Conservation (phyloP, 2,113 vertebrate genomes). For the Dicaeum eximium region DNA sequence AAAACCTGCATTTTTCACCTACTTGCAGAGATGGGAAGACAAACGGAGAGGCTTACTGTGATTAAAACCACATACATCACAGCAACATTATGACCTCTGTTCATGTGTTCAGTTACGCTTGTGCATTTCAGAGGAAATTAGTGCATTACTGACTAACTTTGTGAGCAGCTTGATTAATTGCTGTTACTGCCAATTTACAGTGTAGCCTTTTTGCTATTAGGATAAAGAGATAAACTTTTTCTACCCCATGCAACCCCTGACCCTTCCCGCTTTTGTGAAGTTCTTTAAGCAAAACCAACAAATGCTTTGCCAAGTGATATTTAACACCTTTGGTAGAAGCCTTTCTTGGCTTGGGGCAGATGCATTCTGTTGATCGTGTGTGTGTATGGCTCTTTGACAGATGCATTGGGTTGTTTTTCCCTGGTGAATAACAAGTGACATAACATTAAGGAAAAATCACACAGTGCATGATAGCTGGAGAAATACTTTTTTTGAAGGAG, state of each 20-base stretch:
- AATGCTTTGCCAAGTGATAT: neutral
- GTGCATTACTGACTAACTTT: neutral
- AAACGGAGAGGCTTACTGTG: neutral
- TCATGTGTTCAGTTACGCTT: neutral
- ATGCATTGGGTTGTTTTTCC: neutral
- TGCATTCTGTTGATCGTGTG: neutral
- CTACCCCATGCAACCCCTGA: accelerated
- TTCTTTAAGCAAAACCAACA: conserved; percentile 6
- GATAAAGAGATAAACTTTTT: neutral
- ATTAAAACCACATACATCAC: neutral
- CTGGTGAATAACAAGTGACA: neutral
- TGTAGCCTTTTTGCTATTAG: neutral
- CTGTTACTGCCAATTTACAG: neutral
- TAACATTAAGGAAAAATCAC: neutral
- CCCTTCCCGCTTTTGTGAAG: neutral
- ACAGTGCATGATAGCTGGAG: neutral
- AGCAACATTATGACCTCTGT: neutral
- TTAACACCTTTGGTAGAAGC: conserved; percentile 18
- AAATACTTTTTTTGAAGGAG: neutral
- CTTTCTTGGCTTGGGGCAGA: neutral
- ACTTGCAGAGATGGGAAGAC: neutral
- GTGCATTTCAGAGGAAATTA: neutral
- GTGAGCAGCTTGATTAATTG: neutral
- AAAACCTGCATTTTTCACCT: neutral
- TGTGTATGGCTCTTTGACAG: neutral